Evolutionary conservation across 2,888 invertebrate genomes (phyloP).

Genomic region (Chrysotoxum bicinctum): DNA sequence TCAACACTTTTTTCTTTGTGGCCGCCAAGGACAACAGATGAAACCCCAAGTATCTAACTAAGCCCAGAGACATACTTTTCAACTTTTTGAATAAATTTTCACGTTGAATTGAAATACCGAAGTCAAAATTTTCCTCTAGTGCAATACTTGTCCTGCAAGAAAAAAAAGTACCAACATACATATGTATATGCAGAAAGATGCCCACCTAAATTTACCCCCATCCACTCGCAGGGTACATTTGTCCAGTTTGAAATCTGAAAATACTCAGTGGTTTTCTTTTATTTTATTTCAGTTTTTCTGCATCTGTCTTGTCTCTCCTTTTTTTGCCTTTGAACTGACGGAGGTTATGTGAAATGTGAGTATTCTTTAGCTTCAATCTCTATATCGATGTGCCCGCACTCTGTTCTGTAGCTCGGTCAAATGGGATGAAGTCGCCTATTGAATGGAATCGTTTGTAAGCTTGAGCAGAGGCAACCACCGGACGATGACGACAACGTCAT

Average conservation of each 20-base stretch:
- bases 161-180: neutral
- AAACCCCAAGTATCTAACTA: neutral
- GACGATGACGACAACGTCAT: constrained; percentile 9
- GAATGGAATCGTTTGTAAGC: constrained; percentile 70
- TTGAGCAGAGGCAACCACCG: constrained; percentile 9
- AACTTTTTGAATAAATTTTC: constrained; percentile 12
- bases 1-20: neutral
- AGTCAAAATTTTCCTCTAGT: neutral
- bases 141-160: constrained; percentile 4
- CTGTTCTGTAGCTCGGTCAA: constrained; percentile 22
- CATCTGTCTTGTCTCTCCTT: constrained; percentile 32
- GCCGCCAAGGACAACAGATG: neutral
- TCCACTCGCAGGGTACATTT: constrained; percentile 5
- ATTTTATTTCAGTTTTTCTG: neutral
- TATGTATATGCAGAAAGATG: neutral
- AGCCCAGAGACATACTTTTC: neutral
- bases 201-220: neutral
- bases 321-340: constrained; percentile 13
- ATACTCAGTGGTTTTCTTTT: constrained; percentile 34
- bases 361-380: constrained; percentile 49
- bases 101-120: neutral
- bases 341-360: constrained; percentile 47
- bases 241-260: constrained; percentile 57
- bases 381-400: constrained; percentile 29
- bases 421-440: constrained; percentile 53